A percentile compares a stretch with the other conserved stretches of the same genome.
phyloP scores from a whole-genome alignment of 1,140 invertebrate genomes.

The Pomacea maculata region DNA sequence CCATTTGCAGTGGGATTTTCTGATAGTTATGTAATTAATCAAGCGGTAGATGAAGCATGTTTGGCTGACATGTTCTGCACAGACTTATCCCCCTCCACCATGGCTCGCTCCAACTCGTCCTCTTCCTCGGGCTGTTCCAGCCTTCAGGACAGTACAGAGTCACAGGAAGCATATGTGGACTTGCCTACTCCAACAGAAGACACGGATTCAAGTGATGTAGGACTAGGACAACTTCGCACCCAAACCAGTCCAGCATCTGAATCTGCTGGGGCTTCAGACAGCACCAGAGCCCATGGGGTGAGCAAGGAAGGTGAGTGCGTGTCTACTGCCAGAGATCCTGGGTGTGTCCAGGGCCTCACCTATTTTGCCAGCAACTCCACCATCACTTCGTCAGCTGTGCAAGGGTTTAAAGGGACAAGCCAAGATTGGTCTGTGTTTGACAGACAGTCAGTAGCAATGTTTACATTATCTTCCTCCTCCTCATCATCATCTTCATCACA shows the following conservation, averaged over 20 bases:
- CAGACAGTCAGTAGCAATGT: no score
- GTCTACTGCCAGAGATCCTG: no score
- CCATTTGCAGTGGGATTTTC: neutral
- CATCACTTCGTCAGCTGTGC: neutral
- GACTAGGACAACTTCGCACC: neutral
- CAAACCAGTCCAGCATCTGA: slow-evolving; percentile 23
- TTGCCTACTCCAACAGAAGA: slow-evolving; percentile 1
- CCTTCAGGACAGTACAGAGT: slow-evolving; percentile 24
- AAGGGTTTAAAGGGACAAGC: neutral
- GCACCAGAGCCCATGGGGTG: no score
- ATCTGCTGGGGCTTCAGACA: slow-evolving; percentile 19
- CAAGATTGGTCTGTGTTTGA: neutral
- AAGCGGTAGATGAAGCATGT: neutral
- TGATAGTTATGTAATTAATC: neutral
- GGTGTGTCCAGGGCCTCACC: no score
- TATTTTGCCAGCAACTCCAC: no score
- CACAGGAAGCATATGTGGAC: slow-evolving; percentile 6
- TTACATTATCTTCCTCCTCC: no score
- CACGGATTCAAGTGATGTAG: slow-evolving; percentile 14
- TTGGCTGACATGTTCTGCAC: slow-evolving; percentile 3
- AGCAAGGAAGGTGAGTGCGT: no score
- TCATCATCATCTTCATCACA: neutral
- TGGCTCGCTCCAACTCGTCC: slow-evolving; percentile 18
- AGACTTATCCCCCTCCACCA: neutral
- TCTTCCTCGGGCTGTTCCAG: slow-evolving; percentile 20